Conservation (phyloP, 2,888 invertebrate genomes). For the Pyralis farinalis region DNA sequence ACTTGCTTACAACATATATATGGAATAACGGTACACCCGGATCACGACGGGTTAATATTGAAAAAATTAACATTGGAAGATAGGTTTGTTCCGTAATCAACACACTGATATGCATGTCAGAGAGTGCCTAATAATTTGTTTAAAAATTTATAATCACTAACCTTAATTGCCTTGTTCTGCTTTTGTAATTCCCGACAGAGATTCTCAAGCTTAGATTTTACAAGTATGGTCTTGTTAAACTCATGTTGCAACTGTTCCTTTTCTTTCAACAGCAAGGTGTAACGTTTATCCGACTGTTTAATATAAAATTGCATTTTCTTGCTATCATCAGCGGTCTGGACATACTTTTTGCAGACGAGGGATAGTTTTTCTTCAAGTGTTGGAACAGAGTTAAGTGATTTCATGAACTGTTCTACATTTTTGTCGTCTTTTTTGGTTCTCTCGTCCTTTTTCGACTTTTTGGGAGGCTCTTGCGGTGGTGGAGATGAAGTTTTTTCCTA, state of each 20-base stretch:
- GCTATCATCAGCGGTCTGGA: conserved; percentile 88
- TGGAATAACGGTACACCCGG: too few relatives aligned
- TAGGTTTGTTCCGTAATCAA: too few relatives aligned
- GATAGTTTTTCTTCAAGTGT: conserved; percentile 86
- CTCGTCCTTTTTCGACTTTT: conserved; percentile 65
- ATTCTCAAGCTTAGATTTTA: conserved; percentile 92
- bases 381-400: conserved; percentile 76
- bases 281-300: conserved; percentile 82
- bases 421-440: conserved; percentile 78
- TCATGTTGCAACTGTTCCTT: conserved; percentile 92
- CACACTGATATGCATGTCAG: too few relatives aligned
- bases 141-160: too few relatives aligned
- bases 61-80: too few relatives aligned
- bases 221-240: conserved; percentile 89
- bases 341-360: conserved; percentile 87
- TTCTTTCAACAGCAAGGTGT: conserved; percentile 83
- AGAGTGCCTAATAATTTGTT: too few relatives aligned
- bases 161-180: conserved; percentile 94
- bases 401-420: conserved; percentile 84
- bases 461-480: conserved; percentile 36
- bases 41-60: too few relatives aligned
- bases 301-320: conserved; percentile 79
- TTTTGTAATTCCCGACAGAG: conserved; percentile 96
- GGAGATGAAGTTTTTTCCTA: conserved; percentile 41
- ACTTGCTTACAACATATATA: too few relatives aligned